Base-by-base conservation (phyloP, 2,888 invertebrate genomes). In the Koerneria pararmatus region DNA sequence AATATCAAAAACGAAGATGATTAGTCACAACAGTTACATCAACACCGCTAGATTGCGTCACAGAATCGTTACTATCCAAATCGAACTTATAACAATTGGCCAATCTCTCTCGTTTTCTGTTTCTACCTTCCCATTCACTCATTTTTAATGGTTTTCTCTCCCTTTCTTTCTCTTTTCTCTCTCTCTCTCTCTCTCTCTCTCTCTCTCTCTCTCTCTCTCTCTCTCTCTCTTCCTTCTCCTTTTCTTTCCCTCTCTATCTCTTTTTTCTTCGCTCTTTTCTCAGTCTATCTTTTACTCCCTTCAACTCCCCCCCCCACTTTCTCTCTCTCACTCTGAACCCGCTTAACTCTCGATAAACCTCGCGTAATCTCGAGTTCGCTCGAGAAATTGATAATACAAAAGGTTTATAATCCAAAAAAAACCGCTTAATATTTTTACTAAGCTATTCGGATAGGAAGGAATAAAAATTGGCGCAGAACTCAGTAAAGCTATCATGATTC, bases 181-280 rank as follows among this genome's bases (percentile, higher is more conserved):
- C 59, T 3, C 15, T 58, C 41, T 58, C 58, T 35, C 56, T 56
- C 56, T 31, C 56, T 32, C 56, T 19, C 34, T 58, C 58, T 58
- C 35, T 22, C 24, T 57, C 24, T 35, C 5, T 22, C 35, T 35
- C n/a, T 3, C 24, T 57, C 57, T 57, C 57, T 51, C 35, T 48
- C 22, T 34, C 6, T 5, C 56, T 56, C 56, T 31, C 56, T 56
- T 32, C 56, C n/a, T 56, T 58, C 58, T 58, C 35, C 27, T 34
- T 57, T 34, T 35, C 5, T 22, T 57, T 35, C n/a, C 3, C 24
- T 57, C 57, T 57, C 57, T 51, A 58, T 48, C 22, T 34, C 6
- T 5, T 48, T 51, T 6, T 51, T 5, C 24, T 15, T 27, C 22
- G 24, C 5, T 8, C 8, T 51, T 22, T n/a, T n/a, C 46, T 48